phyloP scores from a whole-genome alignment of 1,140 invertebrate genomes.

The Maconellicoccus hirsutus region DNA sequence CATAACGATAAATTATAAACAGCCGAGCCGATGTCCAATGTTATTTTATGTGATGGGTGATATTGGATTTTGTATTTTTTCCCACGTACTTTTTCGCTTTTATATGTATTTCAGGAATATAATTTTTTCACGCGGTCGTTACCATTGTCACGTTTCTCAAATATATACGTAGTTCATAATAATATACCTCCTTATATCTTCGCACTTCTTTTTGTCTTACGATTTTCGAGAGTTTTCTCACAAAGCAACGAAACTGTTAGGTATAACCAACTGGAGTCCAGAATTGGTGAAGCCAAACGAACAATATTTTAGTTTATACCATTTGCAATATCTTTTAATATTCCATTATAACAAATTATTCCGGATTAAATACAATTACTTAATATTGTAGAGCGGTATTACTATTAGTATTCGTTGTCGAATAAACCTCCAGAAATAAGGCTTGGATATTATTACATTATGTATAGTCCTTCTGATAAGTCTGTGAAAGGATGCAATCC shows the following conservation, averaged over 20 bases:
- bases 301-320: not conserved
- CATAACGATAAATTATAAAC: not conserved
- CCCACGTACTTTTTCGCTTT: not conserved
- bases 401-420: slow-evolving; percentile 3
- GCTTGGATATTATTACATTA: slow-evolving; percentile 5
- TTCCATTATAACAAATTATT: slow-evolving; percentile 10
- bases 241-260: too few relatives aligned
- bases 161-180: too few relatives aligned
- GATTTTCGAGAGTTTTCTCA: too few relatives aligned
- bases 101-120: not conserved
- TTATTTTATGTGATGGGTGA: not conserved
- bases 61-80: not conserved
- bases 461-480: slow-evolving; percentile 8
- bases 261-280: too few relatives aligned
- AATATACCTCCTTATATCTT: too few relatives aligned
- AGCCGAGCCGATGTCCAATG: not conserved
- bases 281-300: not conserved
- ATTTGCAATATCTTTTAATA: not conserved
- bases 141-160: not conserved
- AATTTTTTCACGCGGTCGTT: not conserved
- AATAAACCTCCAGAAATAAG: not conserved
- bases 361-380: not conserved
- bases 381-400: not conserved
- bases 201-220: not conserved
- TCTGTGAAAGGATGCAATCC: not conserved